Conservation (phyloP, 1,140 invertebrate genomes). For the Procambarus clarkii region DNA sequence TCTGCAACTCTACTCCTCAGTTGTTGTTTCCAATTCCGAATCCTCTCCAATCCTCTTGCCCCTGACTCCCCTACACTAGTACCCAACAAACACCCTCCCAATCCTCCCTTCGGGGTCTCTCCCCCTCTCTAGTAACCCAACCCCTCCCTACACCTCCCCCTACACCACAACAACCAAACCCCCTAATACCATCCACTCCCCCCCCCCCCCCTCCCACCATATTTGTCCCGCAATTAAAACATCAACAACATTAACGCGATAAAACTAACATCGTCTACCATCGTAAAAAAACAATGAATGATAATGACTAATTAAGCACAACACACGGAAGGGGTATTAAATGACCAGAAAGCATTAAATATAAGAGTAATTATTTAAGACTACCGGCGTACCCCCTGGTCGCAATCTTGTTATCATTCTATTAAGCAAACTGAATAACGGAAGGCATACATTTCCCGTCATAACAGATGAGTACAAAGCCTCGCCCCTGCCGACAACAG, state of each 20-base stretch:
- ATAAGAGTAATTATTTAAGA: slow-evolving; percentile 8
- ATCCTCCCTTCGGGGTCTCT: not conserved
- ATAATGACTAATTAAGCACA: not conserved
- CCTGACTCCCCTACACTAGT: not conserved
- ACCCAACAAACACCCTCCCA: slow-evolving; percentile 1
- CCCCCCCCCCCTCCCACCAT: not conserved
- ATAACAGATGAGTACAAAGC: slow-evolving; percentile 46
- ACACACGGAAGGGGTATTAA: not conserved
- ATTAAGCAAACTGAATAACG: slow-evolving; percentile 49
- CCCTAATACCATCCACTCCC: not conserved
- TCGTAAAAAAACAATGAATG: not conserved
- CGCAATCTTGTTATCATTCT: slow-evolving; percentile 65
- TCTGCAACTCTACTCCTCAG: too few species aligned
- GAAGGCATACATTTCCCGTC: slow-evolving; percentile 25
- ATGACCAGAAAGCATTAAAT: slow-evolving; percentile 10
- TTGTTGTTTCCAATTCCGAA: too few species aligned
- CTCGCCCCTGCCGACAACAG: slow-evolving; percentile 24
- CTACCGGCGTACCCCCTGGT: not conserved
- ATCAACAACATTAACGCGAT: not conserved
- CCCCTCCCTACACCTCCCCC: not conserved
- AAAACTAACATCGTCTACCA: not conserved
- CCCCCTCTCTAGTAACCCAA: not conserved
- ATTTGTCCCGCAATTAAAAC: not conserved
- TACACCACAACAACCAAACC: not conserved
- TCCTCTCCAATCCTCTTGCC: slow-evolving; percentile 4